These are phyloP conservation scores for Lepidostoma basale DNA, from an alignment of 1,140 invertebrate genomes.

Conservation along the genomic window DNA sequence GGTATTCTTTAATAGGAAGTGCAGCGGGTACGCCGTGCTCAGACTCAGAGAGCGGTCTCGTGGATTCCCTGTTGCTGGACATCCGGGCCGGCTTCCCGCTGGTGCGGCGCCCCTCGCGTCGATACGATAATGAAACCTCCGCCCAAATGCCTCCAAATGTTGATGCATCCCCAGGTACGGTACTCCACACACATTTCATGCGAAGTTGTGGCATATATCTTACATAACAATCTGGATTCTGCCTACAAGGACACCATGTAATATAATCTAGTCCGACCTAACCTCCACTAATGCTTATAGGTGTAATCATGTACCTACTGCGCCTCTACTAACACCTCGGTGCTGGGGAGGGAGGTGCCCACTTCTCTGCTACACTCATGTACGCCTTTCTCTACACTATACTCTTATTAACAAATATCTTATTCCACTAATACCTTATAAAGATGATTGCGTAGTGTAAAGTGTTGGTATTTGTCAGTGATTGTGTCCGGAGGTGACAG, in stretches of 20 bases:
- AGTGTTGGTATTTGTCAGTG: background rate
- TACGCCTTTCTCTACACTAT: too few relatives aligned
- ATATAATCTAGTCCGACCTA: background rate
- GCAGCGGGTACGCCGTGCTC: constrained; percentile 73
- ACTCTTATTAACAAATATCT: too few relatives aligned
- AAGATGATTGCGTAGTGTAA: constrained; percentile 1
- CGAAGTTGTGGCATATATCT: too few relatives aligned
- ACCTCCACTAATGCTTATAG: background rate
- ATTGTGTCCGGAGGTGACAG: background rate
- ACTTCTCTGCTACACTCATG: too few relatives aligned
- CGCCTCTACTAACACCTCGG: too few relatives aligned
- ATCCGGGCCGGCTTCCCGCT: constrained; percentile 68
- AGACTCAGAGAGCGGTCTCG: constrained; percentile 72
- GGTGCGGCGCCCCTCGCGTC: constrained; percentile 48
- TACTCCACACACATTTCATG: too few relatives aligned
- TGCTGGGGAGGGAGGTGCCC: too few relatives aligned
- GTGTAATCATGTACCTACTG: too few relatives aligned
- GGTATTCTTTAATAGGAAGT: constrained; percentile 59
- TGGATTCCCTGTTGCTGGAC: constrained; percentile 77
- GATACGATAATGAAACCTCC: constrained; percentile 38
- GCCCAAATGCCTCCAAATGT: constrained; percentile 32
- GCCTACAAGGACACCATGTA: background rate
- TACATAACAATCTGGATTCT: background rate
- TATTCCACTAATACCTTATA: too few relatives aligned
- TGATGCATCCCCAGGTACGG: constrained; percentile 72